phyloP scores from a whole-genome alignment of 2,113 vertebrate genomes.

The Tychaedon coryphoeus region DNA sequence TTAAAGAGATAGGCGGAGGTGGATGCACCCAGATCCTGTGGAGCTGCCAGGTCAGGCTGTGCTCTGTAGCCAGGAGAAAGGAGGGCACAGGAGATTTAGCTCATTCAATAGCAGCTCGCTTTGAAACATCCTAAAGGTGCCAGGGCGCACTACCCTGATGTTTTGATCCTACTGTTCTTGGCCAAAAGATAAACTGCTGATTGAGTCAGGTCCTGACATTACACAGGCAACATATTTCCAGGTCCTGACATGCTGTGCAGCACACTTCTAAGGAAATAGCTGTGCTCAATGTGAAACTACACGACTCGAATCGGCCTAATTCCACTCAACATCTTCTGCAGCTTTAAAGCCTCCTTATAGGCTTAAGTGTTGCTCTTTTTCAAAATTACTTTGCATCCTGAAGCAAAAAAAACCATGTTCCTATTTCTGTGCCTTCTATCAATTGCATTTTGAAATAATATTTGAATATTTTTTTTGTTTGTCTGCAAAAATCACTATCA shows the following conservation, averaged over 20 bases:
- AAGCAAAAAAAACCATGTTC: neutral
- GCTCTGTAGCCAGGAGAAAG: neutral
- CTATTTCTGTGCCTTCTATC: neutral
- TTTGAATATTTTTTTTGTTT: neutral
- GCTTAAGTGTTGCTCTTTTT: neutral
- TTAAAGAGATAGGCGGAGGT: neutral
- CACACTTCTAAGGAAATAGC: neutral
- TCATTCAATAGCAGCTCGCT: constrained; percentile 7
- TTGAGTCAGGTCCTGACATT: constrained; percentile 45
- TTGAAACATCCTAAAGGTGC: neutral
- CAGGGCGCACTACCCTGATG: neutral
- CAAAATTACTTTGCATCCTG: neutral
- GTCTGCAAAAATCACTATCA: neutral
- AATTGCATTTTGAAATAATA: neutral
- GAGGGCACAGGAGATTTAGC: constrained; percentile 10
- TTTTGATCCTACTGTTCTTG: constrained; percentile 40
- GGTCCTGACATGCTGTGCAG: constrained; percentile 46
- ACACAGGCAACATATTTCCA: constrained; percentile 52
- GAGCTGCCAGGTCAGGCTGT: neutral
- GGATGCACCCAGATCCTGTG: neutral
- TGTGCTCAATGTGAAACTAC: neutral
- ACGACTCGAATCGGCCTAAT: neutral
- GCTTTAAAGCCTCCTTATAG: neutral
- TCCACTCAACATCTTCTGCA: neutral
- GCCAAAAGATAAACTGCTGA: constrained; percentile 31